Evolutionary conservation across 2,888 invertebrate genomes (phyloP).

Genomic region (Lysandra bellargus): DNA sequence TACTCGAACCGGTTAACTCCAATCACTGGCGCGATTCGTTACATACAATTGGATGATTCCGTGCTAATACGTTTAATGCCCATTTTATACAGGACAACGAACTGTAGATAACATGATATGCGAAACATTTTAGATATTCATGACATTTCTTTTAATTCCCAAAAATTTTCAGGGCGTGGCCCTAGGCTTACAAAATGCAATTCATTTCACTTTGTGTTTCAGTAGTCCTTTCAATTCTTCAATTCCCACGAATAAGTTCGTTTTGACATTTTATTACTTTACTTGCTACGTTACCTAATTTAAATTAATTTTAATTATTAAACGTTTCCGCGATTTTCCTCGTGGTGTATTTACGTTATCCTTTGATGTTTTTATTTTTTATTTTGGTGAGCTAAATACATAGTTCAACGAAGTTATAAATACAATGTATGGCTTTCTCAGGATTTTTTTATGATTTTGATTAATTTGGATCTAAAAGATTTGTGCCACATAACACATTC

Average conservation of each 20-base stretch:
- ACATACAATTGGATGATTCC: constrained; percentile 19
- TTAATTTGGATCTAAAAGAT: background rate
- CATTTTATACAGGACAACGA: constrained; percentile 10
- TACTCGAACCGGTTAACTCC: constrained; percentile 58
- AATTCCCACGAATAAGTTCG: background rate
- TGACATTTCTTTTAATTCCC: background rate
- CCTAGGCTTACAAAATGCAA: background rate
- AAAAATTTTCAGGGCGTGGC: background rate
- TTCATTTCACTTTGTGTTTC: background rate
- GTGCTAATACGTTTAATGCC: background rate
- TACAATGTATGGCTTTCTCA: background rate
- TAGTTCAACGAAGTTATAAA: background rate
- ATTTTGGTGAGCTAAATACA: background rate
- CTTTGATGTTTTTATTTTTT: background rate
- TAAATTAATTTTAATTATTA: background rate
- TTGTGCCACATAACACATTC: background rate
- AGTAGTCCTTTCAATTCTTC: background rate
- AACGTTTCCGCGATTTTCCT: background rate
- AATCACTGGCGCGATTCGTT: constrained; percentile 34
- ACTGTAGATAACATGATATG: background rate
- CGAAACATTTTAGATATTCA: background rate
- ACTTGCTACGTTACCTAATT: background rate
- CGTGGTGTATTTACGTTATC: background rate
- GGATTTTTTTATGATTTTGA: background rate
- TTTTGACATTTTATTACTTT: background rate